These are phyloP conservation scores for Platichthys stellatus DNA, from an alignment of 2,113 vertebrate genomes.

Conservation along the genomic window DNA sequence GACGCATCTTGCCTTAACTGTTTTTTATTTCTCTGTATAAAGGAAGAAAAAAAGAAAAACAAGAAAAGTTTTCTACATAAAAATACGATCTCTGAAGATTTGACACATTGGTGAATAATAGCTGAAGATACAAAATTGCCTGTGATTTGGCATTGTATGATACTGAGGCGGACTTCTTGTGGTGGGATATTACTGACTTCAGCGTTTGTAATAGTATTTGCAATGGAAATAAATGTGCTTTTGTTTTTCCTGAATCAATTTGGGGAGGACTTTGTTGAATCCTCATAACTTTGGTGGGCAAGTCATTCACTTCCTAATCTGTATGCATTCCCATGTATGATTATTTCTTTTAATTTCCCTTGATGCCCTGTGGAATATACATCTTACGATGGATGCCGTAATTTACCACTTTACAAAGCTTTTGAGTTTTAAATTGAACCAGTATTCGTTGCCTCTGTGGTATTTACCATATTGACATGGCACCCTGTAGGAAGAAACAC, in stretches of 20 bases:
- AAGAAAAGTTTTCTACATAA: conserved; percentile 89
- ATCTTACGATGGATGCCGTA: conserved; percentile 6
- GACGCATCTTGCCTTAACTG: conserved; percentile 96
- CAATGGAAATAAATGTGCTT: conserved; percentile 74
- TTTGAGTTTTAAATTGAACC: background rate
- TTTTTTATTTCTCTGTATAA: conserved; percentile 97
- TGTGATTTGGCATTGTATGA: conserved; percentile 69
- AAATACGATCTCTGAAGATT: conserved; percentile 80
- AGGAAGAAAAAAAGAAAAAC: conserved; percentile 66
- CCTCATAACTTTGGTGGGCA: conserved; percentile 32
- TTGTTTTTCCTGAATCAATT: conserved; percentile 59
- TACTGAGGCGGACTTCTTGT: conserved; percentile 69
- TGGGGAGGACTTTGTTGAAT: conserved; percentile 48
- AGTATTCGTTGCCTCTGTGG: background rate
- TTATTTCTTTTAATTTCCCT: conserved; percentile 13
- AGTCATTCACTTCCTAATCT: conserved; percentile 30
- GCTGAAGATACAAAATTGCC: conserved; percentile 65
- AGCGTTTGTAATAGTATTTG: conserved; percentile 75
- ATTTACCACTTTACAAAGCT: background rate
- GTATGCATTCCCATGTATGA: conserved; percentile 57
- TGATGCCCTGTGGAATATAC: conserved; percentile 7
- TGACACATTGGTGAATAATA: conserved; percentile 63
- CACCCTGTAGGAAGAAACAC: background rate
- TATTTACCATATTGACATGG: background rate
- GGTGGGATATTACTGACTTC: conserved; percentile 67